Evolutionary conservation across 2,113 vertebrate genomes (phyloP).

Genomic region (Amia ocellicauda): DNA sequence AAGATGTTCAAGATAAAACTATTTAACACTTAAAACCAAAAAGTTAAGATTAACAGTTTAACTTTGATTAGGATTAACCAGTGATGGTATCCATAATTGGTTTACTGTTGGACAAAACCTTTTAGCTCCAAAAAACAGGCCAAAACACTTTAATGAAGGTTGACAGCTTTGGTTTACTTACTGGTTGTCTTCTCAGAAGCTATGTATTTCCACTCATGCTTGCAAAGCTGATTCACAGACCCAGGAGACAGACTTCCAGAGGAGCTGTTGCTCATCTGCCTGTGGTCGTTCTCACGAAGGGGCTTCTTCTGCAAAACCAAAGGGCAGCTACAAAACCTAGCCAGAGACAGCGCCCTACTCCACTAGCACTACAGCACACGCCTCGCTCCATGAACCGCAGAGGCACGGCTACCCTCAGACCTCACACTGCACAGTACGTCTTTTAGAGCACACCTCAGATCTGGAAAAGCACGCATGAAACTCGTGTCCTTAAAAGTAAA

Average conservation of each 20-base stretch:
- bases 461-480: background rate
- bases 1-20: too few species aligned
- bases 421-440: background rate
- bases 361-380: conserved; percentile 28
- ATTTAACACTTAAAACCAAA: too few species aligned
- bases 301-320: conserved; percentile 97
- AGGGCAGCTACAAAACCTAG: conserved; percentile 86
- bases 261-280: conserved; percentile 89
- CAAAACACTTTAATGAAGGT: too few species aligned
- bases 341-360: conserved; percentile 39
- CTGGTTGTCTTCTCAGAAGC: conserved; percentile 96
- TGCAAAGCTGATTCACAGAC: conserved; percentile 76
- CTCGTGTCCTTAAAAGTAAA: too few species aligned
- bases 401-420: background rate
- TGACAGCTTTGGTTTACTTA: conserved; percentile 59
- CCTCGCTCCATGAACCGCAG: conserved; percentile 11
- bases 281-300: conserved; percentile 88
- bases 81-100: too few species aligned
- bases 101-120: too few species aligned
- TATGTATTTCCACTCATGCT: conserved; percentile 97
- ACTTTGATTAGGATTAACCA: too few species aligned
- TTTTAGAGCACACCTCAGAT: background rate
- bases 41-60: too few species aligned
- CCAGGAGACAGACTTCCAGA: conserved; percentile 86
- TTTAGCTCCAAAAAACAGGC: too few species aligned